Conservation (phyloP, 2,113 vertebrate genomes). For the Trachemys scripta region DNA sequence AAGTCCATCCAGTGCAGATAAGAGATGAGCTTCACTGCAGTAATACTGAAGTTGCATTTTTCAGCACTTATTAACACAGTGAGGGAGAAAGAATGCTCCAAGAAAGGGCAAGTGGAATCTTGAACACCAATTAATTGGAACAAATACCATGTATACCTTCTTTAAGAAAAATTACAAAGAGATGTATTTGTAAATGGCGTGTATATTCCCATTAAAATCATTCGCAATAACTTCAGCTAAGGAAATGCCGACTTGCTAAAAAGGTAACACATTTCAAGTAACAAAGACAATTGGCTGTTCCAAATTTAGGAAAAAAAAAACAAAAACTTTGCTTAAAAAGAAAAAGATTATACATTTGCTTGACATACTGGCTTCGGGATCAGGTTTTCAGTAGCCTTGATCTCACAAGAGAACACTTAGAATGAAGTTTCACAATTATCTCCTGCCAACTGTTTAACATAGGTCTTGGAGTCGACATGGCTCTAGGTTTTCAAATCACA, state of each 20-base stretch:
- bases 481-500: slow-evolving; percentile 81
- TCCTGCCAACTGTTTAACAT: slow-evolving; percentile 77
- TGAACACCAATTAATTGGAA: slow-evolving; percentile 27
- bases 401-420: slow-evolving; percentile 11
- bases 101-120: slow-evolving; percentile 54
- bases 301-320: not conserved
- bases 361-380: slow-evolving; percentile 52
- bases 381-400: not conserved
- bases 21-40: slow-evolving; percentile 76
- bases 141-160: slow-evolving; percentile 40
- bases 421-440: slow-evolving; percentile 69
- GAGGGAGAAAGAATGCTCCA: slow-evolving; percentile 69
- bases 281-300: slow-evolving; percentile 58
- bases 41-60: slow-evolving; percentile 76
- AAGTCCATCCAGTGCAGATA: slow-evolving; percentile 70
- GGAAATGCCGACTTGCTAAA: slow-evolving; percentile 18
- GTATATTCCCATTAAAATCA: not conserved
- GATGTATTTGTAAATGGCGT: not conserved
- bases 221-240: not conserved
- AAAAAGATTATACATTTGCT: slow-evolving; percentile 36
- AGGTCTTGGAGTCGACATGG: slow-evolving; percentile 73
- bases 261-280: not conserved
- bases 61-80: slow-evolving; percentile 78
- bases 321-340: slow-evolving; percentile 36
- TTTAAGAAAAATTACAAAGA: not conserved